These are phyloP conservation scores for Paracentrotus lividus DNA, from an alignment of 53 echinoderm and acorn worm genomes.

Conservation along the genomic window DNA sequence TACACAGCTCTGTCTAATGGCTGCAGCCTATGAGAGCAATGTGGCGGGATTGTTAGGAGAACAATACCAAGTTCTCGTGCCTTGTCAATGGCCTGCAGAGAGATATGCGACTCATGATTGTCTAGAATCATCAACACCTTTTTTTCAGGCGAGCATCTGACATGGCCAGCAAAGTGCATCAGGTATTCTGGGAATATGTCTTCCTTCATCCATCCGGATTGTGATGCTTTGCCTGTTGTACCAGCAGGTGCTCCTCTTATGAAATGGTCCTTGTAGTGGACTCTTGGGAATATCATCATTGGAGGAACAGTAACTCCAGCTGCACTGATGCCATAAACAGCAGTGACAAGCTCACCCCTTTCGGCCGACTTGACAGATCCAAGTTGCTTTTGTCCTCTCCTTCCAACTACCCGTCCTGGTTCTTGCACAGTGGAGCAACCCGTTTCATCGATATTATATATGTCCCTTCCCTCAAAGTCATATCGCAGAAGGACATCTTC, in stretches of 20 bases:
- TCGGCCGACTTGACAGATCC: conserved; percentile 39
- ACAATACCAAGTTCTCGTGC: conserved; percentile 35
- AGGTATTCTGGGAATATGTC: conserved; percentile 74
- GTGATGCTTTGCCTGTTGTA: conserved; percentile 68
- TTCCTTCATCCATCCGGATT: conserved; percentile 81
- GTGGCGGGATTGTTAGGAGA: conserved; percentile 14
- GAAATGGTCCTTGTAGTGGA: conserved; percentile 76
- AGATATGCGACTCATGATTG: conserved; percentile 83
- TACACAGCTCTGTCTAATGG: background rate
- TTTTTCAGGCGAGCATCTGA: conserved; percentile 65
- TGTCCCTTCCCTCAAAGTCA: conserved; percentile 28
- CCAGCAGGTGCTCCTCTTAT: conserved; percentile 72
- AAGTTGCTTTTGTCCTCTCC: conserved; percentile 43
- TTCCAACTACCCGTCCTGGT: conserved; percentile 48
- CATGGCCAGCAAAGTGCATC: conserved; percentile 73
- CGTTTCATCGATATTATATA: conserved; percentile 29
- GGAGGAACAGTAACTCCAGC: conserved; percentile 72
- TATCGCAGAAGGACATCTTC: conserved; percentile 34
- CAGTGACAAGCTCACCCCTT: conserved; percentile 74
- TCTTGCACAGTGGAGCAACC: conserved; percentile 45
- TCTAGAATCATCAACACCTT: conserved; percentile 80
- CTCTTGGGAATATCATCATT: conserved; percentile 76
- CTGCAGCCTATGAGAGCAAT: background rate
- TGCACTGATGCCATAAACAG: conserved; percentile 73
- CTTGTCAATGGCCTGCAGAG: conserved; percentile 26